Conservation (phyloP, 1,140 invertebrate genomes). For the Cardiocondyla obscurior region DNA sequence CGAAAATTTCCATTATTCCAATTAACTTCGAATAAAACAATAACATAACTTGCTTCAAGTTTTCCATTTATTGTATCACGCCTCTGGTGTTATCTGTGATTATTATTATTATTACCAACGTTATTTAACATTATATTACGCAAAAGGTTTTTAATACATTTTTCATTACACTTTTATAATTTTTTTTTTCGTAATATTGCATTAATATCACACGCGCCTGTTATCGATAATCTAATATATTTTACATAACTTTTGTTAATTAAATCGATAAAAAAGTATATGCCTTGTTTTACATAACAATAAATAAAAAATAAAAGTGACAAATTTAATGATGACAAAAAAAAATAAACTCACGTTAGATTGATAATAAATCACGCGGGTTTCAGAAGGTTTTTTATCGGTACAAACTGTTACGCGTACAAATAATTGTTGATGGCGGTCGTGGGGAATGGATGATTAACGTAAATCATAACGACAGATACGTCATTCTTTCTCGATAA, state of each 20-base stretch:
- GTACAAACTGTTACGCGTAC: background rate
- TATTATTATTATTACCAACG: background rate
- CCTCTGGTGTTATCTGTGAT: background rate
- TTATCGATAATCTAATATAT: background rate
- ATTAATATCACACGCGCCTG: background rate
- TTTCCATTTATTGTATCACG: slow-evolving; percentile 3
- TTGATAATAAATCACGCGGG: background rate
- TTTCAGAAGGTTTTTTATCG: background rate
- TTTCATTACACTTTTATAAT: background rate
- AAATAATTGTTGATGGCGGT: background rate
- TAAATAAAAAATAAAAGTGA: background rate
- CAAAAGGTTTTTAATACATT: too few relatives aligned
- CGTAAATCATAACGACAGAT: background rate
- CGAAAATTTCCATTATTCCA: slow-evolving; percentile 37
- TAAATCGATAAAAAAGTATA: background rate
- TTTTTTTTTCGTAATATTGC: background rate
- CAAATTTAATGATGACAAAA: background rate
- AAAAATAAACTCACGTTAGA: background rate
- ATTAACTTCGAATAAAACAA: slow-evolving; percentile 28
- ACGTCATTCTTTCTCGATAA: slow-evolving; percentile 67
- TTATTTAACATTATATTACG: background rate
- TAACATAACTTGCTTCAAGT: background rate
- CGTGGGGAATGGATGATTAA: slow-evolving; percentile 9
- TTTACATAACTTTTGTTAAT: background rate
- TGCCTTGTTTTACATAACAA: background rate